Base-by-base conservation (phyloP, 2,888 invertebrate genomes). In the Cataglyphis cursor region DNA sequence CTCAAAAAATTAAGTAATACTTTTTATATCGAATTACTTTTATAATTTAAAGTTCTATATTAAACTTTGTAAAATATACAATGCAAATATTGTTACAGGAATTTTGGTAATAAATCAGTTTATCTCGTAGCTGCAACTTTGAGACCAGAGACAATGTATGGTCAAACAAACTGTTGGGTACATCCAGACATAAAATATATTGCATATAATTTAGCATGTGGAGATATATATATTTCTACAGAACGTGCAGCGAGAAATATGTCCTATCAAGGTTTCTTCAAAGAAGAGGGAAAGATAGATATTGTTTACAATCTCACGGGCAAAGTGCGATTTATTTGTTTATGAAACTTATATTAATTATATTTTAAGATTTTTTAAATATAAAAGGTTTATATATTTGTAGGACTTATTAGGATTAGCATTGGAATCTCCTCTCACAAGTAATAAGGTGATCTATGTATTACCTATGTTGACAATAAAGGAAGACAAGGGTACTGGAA, bases 131-230 rank as follows among this genome's bases (percentile, higher is more conserved):
- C 99, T 24, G 99, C 99, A 10, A 99, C 99, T 6, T 95, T 99
- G n/a, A 96, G 99, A 83, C 99, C 99, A 0, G 99, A 99, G 95
- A 99, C 99, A 0, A 99, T 99, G 99, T 99, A 99, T 94, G 99
- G 99, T 0, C 99, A 99, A 95, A 99, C 99, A 0, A 99, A 99
- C 94, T 99, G 99, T 94, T 99, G 99, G 99, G 95, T 99, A 4
- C 97, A 98, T 93, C 99, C 99, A 0, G 99, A 99, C 93, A 98
- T 99, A 93, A 97, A 96, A 88, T 99, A 99, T 93, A 97, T 99
- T 88, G 99, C 98, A 0, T 98, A 99, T 94, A 96, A 97, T 92
- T 97, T 97, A 0, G 96, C 96, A 18, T 96, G 95, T 61, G 96
- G 96, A 65, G 98, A 99, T 86, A 96, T 99, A 54, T 99, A 97